phyloP scores from a whole-genome alignment of 1,140 invertebrate genomes.

The Copidosoma floridanum region DNA sequence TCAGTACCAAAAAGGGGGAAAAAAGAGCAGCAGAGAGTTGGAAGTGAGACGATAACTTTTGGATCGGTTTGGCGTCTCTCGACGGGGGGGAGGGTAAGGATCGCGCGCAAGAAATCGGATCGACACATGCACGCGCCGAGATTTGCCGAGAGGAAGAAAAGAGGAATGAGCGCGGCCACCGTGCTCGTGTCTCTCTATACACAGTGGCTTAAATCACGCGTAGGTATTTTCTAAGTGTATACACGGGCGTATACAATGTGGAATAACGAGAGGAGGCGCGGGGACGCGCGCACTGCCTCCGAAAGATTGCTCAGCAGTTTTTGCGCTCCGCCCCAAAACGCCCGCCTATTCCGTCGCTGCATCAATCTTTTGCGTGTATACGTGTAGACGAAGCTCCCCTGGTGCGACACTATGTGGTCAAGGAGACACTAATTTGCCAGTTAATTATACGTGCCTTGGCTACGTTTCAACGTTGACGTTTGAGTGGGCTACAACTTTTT shows the following conservation, averaged over 20 bases:
- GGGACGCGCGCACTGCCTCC: slow-evolving; percentile 32
- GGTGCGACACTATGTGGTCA: slow-evolving; percentile 14
- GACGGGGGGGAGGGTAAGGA: neutral
- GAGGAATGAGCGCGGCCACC: too few species aligned
- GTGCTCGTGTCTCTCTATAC: too few species aligned
- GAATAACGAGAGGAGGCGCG: neutral
- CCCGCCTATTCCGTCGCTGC: slow-evolving; percentile 34
- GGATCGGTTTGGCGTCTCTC: neutral
- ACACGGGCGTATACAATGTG: neutral
- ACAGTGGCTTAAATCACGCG: neutral
- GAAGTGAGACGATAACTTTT: slow-evolving; percentile 9
- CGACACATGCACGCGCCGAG: neutral
- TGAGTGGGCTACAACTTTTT: too few species aligned
- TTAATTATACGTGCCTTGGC: too few species aligned
- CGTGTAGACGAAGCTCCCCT: too few species aligned
- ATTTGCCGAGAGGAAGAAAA: neutral
- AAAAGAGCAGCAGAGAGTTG: neutral
- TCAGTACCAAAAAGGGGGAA: too few species aligned
- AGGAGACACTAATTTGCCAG: slow-evolving; percentile 11
- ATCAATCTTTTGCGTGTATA: slow-evolving; percentile 27
- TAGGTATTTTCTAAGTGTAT: neutral
- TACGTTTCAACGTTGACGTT: too few species aligned
- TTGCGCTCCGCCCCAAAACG: slow-evolving; percentile 49
- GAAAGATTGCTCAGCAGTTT: slow-evolving; percentile 51
- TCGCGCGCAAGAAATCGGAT: slow-evolving; percentile 2